phyloP scores from a whole-genome alignment of 2,797 vertebrate genomes.

The Ciconia nigra region DNA sequence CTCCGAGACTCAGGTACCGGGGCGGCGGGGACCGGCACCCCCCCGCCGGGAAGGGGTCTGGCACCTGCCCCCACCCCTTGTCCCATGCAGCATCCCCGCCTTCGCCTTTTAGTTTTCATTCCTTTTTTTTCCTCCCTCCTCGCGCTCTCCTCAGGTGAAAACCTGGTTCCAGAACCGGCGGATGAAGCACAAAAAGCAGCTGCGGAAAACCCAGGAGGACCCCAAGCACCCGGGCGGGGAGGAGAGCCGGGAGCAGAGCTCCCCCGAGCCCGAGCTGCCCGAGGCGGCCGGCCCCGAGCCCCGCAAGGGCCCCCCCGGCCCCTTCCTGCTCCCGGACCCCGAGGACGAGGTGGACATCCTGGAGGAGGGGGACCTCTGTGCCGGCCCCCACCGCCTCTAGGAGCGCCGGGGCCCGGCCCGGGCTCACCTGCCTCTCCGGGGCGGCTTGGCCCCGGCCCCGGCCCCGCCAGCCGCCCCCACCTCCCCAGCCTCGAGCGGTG shows the following conservation, averaged over 20 bases:
- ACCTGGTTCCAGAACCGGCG: constrained; percentile 98
- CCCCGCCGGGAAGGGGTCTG: neutral
- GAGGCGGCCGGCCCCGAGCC: constrained; percentile 63
- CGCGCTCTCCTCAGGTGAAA: constrained; percentile 82
- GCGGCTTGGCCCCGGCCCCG: neutral
- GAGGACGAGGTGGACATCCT: constrained; percentile 95
- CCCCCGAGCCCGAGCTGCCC: constrained; percentile 78
- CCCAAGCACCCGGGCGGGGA: constrained; percentile 79
- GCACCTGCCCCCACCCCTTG: fast-evolving
- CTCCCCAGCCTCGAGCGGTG: neutral
- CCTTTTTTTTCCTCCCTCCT: fast-evolving
- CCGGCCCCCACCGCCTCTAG: constrained; percentile 64
- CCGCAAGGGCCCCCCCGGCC: constrained; percentile 62
- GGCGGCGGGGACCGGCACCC: neutral
- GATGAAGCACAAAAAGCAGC: constrained; percentile 99
- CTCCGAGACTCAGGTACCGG: constrained; percentile 93
- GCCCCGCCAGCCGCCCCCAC: neutral
- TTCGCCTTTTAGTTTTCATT: neutral
- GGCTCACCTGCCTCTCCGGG: neutral
- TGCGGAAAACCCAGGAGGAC: constrained; percentile 92
- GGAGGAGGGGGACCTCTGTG: constrained; percentile 79
- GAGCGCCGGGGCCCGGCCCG: neutral
- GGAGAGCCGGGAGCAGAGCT: constrained; percentile 80
- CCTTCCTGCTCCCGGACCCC: constrained; percentile 83
- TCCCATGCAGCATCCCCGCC: neutral